Evolutionary conservation across 2,113 vertebrate species (phyloP).

Genomic region (Spea multiplicata): DNA sequence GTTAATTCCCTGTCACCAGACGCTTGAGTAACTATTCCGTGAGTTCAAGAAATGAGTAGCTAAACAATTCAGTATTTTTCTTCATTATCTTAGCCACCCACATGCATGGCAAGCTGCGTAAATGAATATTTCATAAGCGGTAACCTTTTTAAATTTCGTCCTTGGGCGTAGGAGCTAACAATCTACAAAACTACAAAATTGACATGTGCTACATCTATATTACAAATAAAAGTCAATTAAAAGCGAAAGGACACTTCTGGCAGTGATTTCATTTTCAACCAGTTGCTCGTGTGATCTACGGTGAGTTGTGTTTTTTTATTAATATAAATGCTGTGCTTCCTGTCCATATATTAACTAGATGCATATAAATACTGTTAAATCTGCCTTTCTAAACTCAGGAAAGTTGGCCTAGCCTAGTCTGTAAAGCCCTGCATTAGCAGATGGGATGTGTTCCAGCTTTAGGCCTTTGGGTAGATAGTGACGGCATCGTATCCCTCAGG

Average conservation of each 20-base stretch:
- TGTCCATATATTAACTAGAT: not conserved
- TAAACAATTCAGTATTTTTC: too few species aligned
- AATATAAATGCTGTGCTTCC: not conserved
- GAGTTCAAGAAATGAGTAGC: too few species aligned
- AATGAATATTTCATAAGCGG: too few species aligned
- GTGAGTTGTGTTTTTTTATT: not conserved
- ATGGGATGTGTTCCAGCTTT: constrained; percentile 48
- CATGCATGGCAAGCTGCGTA: too few species aligned
- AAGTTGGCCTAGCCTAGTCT: not conserved
- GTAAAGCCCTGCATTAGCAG: constrained; percentile 33
- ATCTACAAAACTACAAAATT: too few species aligned
- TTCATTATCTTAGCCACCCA: too few species aligned
- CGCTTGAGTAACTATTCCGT: too few species aligned
- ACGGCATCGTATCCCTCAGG: constrained; percentile 88
- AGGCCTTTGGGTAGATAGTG: constrained; percentile 78
- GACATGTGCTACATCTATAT: too few species aligned
- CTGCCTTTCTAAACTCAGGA: not conserved
- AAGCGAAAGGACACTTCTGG: not conserved
- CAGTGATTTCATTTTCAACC: not conserved
- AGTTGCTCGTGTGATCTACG: not conserved
- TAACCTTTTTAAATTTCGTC: too few species aligned
- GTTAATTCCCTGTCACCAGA: too few species aligned
- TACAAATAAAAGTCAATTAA: not conserved
- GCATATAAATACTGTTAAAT: not conserved
- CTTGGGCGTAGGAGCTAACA: too few species aligned